phyloP scores from a whole-genome alignment of 1,140 invertebrate species.

The Caerostris extrusa region DNA sequence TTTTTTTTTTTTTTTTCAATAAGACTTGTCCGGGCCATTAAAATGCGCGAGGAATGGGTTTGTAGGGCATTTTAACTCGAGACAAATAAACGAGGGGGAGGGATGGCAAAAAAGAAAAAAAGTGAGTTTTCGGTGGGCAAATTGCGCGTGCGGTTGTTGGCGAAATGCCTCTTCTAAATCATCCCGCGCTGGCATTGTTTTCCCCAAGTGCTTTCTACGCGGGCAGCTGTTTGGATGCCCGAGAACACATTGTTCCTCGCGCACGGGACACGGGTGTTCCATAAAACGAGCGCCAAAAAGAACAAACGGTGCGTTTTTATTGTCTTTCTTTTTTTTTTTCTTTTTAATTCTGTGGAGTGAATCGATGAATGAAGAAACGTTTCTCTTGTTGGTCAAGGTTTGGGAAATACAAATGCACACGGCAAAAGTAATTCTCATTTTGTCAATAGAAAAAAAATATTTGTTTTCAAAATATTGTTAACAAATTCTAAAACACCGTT shows the following conservation, averaged over 20 bases:
- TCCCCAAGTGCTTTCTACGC: not conserved
- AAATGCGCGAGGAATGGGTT: not conserved
- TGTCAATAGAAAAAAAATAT: too few species aligned
- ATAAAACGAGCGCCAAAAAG: not conserved
- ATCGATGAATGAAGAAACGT: not conserved
- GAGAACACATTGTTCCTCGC: not conserved
- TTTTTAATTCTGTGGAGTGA: not conserved
- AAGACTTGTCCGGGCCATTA: not conserved
- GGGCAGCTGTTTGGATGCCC: not conserved
- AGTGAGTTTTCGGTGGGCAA: too few species aligned
- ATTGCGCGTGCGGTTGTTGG: not conserved
- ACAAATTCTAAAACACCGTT: too few species aligned
- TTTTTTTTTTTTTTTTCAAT: not conserved
- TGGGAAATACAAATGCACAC: not conserved
- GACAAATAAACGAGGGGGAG: not conserved
- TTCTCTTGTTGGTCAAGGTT: conserved; percentile 6
- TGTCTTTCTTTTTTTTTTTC: not conserved
- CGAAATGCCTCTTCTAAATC: not conserved
- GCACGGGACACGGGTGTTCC: too few species aligned
- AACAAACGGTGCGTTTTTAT: not conserved
- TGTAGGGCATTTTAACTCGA: not conserved
- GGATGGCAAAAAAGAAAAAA: too few species aligned
- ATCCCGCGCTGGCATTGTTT: not conserved
- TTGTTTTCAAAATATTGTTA: too few species aligned
- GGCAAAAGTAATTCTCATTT: too few species aligned